phyloP scores from a whole-genome alignment of 2,888 invertebrate genomes.

The Mesodorylaimus sp. region DNA sequence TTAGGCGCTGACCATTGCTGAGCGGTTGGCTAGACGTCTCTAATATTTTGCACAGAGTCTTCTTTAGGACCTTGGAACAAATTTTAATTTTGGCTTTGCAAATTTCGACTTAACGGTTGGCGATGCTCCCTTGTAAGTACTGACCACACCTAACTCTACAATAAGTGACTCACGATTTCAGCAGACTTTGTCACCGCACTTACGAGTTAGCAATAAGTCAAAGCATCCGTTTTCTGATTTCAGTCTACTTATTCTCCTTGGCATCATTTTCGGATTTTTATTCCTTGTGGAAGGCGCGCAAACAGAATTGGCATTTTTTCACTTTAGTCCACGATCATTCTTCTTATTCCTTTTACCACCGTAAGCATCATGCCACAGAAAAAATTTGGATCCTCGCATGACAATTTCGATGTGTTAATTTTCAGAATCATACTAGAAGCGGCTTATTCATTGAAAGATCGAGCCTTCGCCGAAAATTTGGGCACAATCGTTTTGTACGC shows the following conservation, averaged over 20 bases:
- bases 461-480: conserved; percentile 39
- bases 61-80: no score
- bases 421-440: conserved; percentile 37
- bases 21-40: no score
- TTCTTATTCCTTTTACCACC: conserved; percentile 40
- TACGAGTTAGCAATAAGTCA: conserved; percentile 5
- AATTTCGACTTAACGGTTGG: no score
- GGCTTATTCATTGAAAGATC: conserved; percentile 40
- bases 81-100: no score
- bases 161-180: background rate
- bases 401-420: no score
- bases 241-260: conserved; percentile 38
- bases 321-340: conserved; percentile 35
- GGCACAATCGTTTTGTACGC: conserved; percentile 40
- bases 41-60: no score
- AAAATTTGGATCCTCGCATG: no score
- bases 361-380: conserved; percentile 32
- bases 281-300: conserved; percentile 23
- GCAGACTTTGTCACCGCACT: no score
- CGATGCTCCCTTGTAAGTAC: no score
- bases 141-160: no score
- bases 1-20: no score
- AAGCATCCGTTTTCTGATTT: conserved; percentile 17
- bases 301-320: conserved; percentile 18
- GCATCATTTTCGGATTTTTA: conserved; percentile 34